Evolutionary conservation across 35 echinoderm and acorn worm species (phyloP), one percentile per base, ranked within the genome.

Genomic region (Amphiura filiformis): DNA sequence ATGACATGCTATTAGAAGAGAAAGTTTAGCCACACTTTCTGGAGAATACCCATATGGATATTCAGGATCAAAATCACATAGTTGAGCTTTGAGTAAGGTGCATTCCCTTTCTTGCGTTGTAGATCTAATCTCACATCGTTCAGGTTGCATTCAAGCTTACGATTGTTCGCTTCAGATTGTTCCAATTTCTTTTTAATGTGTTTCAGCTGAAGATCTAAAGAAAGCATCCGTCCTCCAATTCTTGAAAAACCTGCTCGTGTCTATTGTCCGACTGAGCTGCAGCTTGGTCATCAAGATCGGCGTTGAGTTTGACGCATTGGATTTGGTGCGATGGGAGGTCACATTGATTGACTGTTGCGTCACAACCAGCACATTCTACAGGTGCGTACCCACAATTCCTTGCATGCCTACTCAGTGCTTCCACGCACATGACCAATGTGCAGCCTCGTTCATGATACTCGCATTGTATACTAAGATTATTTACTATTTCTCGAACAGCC

Each of bases 401-500:
- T 9, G 39, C 49, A 65, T 98, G 96, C 47, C 47, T 85, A 36
- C 79, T 80, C 32, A 92, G 39, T 17, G 61, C 86, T 86, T 98
- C 96, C 0, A 98, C 80, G 32, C 88, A 80, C 42, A 93, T 78
- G 17, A 91, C 87, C 41, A 89, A 39, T 23, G 65, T 44, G 70
- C 96, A 98, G 23, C 96, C 96, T 31, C 93, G 86, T 23, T 92
- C 90, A 37, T 75, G 76, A 41, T 90, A 89, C 40, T 85, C 84
- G 61, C 96, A 98, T 36, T 87, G 75, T n/a, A 98, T 87, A 0
- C 77, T 83, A 14, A 98, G 41, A 40, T 89, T 92, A 77, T 92
- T 94, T 56, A 98, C 90, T 9, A 98, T 42, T 84, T 91, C 89
- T 26, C 96, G 82, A 0, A 98, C 77, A 26, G 96, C 94, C 90